Evolutionary conservation across 2,797 vertebrate species (phyloP).

Genomic region (Sebastes vulpes): DNA sequence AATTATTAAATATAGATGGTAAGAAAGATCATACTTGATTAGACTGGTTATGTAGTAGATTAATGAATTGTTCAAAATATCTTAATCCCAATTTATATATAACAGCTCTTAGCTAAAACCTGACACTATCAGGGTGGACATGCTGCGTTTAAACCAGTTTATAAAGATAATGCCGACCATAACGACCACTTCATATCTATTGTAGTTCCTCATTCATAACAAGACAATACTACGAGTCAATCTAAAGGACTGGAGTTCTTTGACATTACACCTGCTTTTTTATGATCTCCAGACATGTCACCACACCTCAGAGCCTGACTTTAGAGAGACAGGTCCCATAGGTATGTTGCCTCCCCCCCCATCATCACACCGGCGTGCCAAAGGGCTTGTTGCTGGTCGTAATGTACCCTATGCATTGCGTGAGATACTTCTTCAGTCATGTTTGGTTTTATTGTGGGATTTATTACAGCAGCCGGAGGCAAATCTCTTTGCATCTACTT

Average conservation of each 20-base stretch:
- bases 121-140: not conserved
- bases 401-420: not conserved
- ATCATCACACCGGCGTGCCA: not conserved
- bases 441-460: not conserved
- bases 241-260: not conserved
- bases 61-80: not conserved
- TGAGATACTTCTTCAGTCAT: not conserved
- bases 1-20: not conserved
- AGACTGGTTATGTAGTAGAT: not conserved
- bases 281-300: not conserved
- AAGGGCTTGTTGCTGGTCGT: not conserved
- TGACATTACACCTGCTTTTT: not conserved
- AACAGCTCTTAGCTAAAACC: not conserved
- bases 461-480: not conserved
- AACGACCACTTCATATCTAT: not conserved
- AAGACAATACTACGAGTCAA: not conserved
- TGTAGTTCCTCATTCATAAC: slow-evolving; percentile 18
- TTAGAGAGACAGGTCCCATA: not conserved
- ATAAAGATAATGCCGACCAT: not conserved
- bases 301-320: not conserved
- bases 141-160: not conserved
- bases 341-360: not conserved
- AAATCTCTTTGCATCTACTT: not conserved
- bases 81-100: not conserved
- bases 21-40: not conserved